A percentile compares a stretch with the other conserved stretches of the same genome.
These are phyloP conservation scores for Gambusia holbrooki DNA, from an alignment of 2,113 vertebrate genomes.

Conservation along the genomic window DNA sequence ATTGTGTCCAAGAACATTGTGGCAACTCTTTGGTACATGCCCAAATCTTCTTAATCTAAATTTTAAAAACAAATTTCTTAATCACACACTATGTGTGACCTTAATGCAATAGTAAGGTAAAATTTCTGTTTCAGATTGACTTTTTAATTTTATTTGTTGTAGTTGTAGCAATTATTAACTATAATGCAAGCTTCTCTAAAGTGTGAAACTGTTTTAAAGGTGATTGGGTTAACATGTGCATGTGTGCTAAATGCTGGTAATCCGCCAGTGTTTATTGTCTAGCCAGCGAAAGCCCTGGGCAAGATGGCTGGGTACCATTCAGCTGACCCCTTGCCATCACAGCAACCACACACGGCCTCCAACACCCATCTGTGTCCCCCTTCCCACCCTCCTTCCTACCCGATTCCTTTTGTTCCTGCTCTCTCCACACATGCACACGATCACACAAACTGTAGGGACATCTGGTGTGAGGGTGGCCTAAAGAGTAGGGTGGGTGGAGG, in stretches of 20 bases:
- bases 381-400: slow-evolving; percentile 11
- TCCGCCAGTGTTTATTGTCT: slow-evolving; percentile 72
- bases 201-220: slow-evolving; percentile 20
- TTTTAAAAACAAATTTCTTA: not conserved
- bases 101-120: not conserved
- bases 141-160: not conserved
- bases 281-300: slow-evolving; percentile 53
- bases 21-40: not conserved
- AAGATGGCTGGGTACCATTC: slow-evolving; percentile 67
- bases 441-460: slow-evolving; percentile 73
- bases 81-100: not conserved
- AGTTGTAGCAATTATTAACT: not conserved
- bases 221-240: slow-evolving; percentile 22
- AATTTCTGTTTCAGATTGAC: not conserved
- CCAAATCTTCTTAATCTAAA: not conserved
- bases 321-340: slow-evolving; percentile 18
- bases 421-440: slow-evolving; percentile 45
- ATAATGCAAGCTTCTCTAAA: not conserved
- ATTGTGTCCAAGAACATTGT: not conserved
- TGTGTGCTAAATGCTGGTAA: slow-evolving; percentile 69
- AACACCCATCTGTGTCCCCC: slow-evolving; percentile 27
- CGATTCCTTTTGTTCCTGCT: slow-evolving; percentile 61
- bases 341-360: slow-evolving; percentile 1
- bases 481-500: slow-evolving; percentile 38
- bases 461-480: slow-evolving; percentile 65